phyloP scores from a whole-genome alignment of 2,888 invertebrate species.

The Erynnis tages region DNA sequence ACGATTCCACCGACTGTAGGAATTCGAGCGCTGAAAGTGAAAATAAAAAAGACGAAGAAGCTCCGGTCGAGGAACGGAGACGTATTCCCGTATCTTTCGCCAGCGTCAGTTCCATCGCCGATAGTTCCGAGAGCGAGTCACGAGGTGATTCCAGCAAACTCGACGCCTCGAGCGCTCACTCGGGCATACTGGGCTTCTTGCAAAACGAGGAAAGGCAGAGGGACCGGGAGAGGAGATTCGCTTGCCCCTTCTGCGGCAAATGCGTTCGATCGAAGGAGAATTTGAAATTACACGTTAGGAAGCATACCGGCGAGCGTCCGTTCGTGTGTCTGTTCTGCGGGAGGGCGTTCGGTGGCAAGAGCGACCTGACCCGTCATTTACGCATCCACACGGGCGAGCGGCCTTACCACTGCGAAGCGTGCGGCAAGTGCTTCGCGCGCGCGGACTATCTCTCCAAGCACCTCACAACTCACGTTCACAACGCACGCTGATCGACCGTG shows the following conservation, averaged over 20 bases:
- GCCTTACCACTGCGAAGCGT: slow-evolving; percentile 95
- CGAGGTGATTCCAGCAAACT: slow-evolving; percentile 69
- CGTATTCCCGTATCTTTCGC: slow-evolving; percentile 76
- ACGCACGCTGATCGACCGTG: slow-evolving; percentile 80
- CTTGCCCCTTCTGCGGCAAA: slow-evolving; percentile 94
- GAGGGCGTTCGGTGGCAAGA: slow-evolving; percentile 93
- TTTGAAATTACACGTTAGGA: slow-evolving; percentile 92
- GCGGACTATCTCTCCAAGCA: slow-evolving; percentile 96
- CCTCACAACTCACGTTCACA: slow-evolving; percentile 94
- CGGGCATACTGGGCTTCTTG: slow-evolving; percentile 84
- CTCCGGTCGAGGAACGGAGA: slow-evolving; percentile 51
- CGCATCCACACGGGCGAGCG: slow-evolving; percentile 94
- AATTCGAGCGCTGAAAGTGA: slow-evolving; percentile 69
- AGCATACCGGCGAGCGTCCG: slow-evolving; percentile 93
- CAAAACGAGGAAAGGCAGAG: slow-evolving; percentile 78
- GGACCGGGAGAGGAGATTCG: slow-evolving; percentile 89
- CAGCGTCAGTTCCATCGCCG: slow-evolving; percentile 77
- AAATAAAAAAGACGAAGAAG: slow-evolving; percentile 56
- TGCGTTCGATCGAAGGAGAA: slow-evolving; percentile 95
- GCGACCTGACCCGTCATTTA: slow-evolving; percentile 92
- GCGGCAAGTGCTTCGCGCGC: slow-evolving; percentile 94
- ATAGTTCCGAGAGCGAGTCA: slow-evolving; percentile 77
- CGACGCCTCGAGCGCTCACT: slow-evolving; percentile 79
- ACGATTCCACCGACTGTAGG: slow-evolving; percentile 72
- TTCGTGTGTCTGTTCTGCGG: slow-evolving; percentile 95